A percentile compares a stretch with the other conserved stretches of the same genome.
phyloP scores from a whole-genome alignment of 1,140 invertebrate genomes.

The Propsilocerus akamusi region DNA sequence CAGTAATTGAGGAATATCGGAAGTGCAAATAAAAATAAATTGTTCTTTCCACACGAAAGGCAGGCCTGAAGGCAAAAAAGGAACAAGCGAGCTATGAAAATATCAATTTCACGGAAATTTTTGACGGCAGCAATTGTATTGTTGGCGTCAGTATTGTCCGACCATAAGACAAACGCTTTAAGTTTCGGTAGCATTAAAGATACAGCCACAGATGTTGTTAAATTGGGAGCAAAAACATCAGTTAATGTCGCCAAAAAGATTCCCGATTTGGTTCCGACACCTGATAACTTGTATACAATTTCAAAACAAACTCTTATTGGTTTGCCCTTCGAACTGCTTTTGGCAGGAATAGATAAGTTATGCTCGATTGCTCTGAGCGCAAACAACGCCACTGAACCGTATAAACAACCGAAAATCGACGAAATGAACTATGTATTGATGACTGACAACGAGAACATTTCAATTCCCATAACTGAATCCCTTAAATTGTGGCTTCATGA shows the following conservation, averaged over 20 bases:
- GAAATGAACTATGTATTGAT: constrained; percentile 17
- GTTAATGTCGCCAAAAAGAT: constrained; percentile 10
- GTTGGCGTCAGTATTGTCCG: background rate
- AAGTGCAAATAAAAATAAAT: background rate
- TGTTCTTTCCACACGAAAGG: background rate
- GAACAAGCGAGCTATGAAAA: background rate
- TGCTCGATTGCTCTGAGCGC: constrained; percentile 17
- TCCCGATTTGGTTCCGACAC: constrained; percentile 15
- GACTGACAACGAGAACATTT: constrained; percentile 11
- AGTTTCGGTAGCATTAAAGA: constrained; percentile 9
- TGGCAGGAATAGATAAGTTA: constrained; percentile 13
- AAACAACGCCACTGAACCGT: constrained; percentile 12
- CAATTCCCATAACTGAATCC: constrained; percentile 11
- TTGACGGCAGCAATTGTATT: background rate
- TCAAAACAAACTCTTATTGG: constrained; percentile 19
- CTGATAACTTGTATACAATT: constrained; percentile 14
- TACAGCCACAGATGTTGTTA: constrained; percentile 10
- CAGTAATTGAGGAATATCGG: background rate
- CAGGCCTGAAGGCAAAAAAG: too few relatives aligned
- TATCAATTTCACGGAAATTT: background rate
- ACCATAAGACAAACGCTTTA: too few relatives aligned
- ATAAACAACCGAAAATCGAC: constrained; percentile 14
- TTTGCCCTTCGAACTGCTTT: constrained; percentile 18
- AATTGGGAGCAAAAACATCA: background rate
- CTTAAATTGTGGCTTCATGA: constrained; percentile 15